Percentiles rank a stretch among this genome's conserved stretches.
Conservation (phyloP, 2,888 invertebrate species). For the Nemapogon koenigi region DNA sequence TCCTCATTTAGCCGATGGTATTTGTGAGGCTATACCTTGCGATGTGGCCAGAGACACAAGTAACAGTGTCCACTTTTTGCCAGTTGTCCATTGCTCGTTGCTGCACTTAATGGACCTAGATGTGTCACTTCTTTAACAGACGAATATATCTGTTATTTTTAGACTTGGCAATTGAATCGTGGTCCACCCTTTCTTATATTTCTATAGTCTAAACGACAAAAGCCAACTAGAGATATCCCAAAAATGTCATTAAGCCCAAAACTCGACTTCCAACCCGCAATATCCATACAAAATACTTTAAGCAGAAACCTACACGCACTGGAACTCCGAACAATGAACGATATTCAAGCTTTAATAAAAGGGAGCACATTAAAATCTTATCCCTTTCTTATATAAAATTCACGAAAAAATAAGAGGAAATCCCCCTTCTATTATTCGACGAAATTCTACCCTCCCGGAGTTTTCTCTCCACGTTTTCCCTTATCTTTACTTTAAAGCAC, state of each 20-base stretch:
- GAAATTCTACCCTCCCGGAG: conserved; percentile 22
- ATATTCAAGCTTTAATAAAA: conserved; percentile 59
- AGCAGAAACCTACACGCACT: conserved; percentile 59
- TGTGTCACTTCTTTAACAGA: no score
- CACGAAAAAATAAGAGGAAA: conserved; percentile 58
- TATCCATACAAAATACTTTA: conserved; percentile 56
- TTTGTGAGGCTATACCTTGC: no score
- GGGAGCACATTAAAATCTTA: conserved; percentile 62
- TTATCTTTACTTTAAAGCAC: no score
- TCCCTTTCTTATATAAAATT: conserved; percentile 66
- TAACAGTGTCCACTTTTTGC: no score
- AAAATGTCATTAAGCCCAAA: conserved; percentile 44
- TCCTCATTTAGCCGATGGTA: no score
- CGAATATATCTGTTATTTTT: no score
- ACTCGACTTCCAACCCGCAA: conserved; percentile 18
- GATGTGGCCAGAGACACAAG: no score
- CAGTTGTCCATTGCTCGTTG: no score
- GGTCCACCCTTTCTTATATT: no score
- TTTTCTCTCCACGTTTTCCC: background rate
- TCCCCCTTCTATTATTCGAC: conserved; percentile 58
- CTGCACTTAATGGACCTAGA: no score
- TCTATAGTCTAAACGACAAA: background rate
- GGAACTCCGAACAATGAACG: conserved; percentile 47
- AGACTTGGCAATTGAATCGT: no score
- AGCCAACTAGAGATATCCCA: background rate